Base-by-base conservation (phyloP, 1,140 invertebrate genomes). In the Brachionus paranguensis region DNA sequence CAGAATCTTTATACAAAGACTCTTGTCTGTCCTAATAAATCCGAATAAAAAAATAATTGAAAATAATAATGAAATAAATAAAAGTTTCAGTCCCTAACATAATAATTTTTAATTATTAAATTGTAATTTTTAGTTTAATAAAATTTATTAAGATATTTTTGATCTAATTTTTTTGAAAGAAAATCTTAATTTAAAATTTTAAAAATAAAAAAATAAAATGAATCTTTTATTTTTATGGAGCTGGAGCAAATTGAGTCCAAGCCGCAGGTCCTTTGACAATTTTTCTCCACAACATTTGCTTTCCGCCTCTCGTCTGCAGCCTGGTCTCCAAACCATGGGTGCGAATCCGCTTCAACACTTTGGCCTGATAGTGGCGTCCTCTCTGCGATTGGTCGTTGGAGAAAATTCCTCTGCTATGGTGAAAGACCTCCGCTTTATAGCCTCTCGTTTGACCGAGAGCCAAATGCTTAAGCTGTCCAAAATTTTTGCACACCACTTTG, bases 241-340 rank as follows among this genome's bases (percentile, higher is more conserved):
- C 78, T 1, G 78, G 50, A 7, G 43, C 53, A 20, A 81, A 81
- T 47, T 81, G 53, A 2, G 41, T 45, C 78, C 78, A 81, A 24
- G 50, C 78, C 3, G 27, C 20, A 14, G 50, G 50, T 24, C 78
- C 78, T 45, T 81, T 81, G 8, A 81, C 12, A 14, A 81, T 81
- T 64, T 81, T 81, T 43, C 41, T 60, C 78, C 78, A 81, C 33
- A 81, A 24, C 50, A 81, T 81, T 68, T 81, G 78, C 33, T 81
- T 81, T 12, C 78, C 78, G 10, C 78, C 78, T 29, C 78, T 8
- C 6, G 50, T 65, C 33, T 81, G 20, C 4, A 81, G 33, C 41
- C 78, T 41, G 11, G 78, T 81, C 33, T 64, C 53, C 14, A 81
- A n/a, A n/a, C 78, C 78, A 27, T 81, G 78, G 8, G 78, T 81